A percentile compares a stretch with the other conserved stretches of the same genome.
These are phyloP conservation scores for Hyles vespertilio DNA, from an alignment of 1,140 invertebrate genomes.

Conservation along the genomic window DNA sequence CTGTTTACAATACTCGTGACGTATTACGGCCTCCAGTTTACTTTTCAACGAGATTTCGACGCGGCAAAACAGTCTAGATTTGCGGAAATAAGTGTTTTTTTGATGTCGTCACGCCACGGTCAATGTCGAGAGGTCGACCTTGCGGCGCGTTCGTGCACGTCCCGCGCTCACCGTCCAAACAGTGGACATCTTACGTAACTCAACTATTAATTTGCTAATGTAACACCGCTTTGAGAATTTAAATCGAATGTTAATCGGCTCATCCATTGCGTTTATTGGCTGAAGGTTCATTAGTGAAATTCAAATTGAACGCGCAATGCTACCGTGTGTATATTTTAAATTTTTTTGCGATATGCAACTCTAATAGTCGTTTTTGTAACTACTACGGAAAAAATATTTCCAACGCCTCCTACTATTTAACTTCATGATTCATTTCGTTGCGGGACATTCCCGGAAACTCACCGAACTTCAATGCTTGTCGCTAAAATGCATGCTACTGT, in stretches of 20 bases:
- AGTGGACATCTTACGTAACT: slow-evolving; percentile 58
- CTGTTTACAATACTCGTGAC: slow-evolving; percentile 18
- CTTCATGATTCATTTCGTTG: no score
- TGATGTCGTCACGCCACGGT: slow-evolving; percentile 64
- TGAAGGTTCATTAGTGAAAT: not conserved
- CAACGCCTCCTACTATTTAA: no score
- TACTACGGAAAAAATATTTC: no score
- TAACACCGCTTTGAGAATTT: slow-evolving; percentile 23
- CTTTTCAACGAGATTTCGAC: slow-evolving; percentile 34
- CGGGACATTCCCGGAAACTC: no score
- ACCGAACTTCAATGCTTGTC: no score
- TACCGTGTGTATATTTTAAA: no score
- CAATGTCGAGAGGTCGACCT: slow-evolving; percentile 67
- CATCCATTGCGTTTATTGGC: slow-evolving; percentile 6
- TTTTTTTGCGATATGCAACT: no score
- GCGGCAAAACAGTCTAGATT: slow-evolving; percentile 37
- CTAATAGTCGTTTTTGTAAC: no score
- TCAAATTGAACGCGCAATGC: not conserved
- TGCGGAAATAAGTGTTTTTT: slow-evolving; percentile 66
- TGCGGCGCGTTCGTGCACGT: slow-evolving; percentile 53
- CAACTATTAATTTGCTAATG: slow-evolving; percentile 55
- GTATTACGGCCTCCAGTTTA: slow-evolving; percentile 23
- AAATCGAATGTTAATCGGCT: slow-evolving; percentile 20
- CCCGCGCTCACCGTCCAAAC: slow-evolving; percentile 38
- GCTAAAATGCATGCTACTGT: no score